Conservation (phyloP, 2,113 vertebrate species). For the Callithrix jacchus region DNA sequence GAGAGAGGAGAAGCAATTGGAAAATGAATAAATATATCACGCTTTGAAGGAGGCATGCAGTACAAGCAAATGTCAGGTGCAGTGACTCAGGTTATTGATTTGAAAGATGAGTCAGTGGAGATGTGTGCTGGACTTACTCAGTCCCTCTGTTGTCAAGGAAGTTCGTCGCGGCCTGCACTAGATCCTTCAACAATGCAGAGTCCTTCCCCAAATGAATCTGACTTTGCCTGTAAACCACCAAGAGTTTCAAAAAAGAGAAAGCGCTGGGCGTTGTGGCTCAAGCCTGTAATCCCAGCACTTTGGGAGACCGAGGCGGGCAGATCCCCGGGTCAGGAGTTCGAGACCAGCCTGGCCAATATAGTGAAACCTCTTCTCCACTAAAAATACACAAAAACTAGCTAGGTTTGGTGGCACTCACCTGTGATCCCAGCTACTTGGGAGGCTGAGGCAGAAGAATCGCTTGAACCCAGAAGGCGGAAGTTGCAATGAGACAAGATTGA, state of each 20-base stretch:
- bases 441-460: too few species aligned
- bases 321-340: too few species aligned
- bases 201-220: neutral
- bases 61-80: conserved; percentile 47
- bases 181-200: neutral
- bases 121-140: neutral
- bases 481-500: too few species aligned
- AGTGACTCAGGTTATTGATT: conserved; percentile 54
- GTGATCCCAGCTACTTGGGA: too few species aligned
- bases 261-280: too few species aligned
- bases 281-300: too few species aligned
- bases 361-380: too few species aligned
- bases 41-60: neutral
- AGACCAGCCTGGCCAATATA: too few species aligned
- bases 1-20: neutral
- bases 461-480: too few species aligned
- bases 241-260: neutral
- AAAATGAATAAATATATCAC: neutral
- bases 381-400: too few species aligned
- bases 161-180: rapidly evolving
- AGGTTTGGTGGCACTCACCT: too few species aligned
- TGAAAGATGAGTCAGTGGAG: neutral
- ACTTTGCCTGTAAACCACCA: neutral
- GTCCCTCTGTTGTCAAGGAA: neutral
- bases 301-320: too few species aligned